Conservation (phyloP, 37 sponge, comb jelly and placozoan genomes). For the Diacarnus erythraeanus region DNA sequence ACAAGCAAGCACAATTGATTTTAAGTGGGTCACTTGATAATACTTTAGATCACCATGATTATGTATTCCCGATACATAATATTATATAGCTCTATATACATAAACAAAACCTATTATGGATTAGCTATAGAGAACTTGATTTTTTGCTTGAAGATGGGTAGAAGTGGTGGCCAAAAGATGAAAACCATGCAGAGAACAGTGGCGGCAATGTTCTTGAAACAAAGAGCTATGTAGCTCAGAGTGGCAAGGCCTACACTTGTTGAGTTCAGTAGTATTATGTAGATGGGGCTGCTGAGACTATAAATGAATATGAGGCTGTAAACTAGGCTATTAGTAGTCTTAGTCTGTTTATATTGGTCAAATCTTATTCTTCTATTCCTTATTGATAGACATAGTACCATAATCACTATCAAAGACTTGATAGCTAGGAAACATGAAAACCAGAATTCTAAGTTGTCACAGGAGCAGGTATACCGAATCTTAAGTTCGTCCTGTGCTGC, state of each 20-base stretch:
- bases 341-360: neutral
- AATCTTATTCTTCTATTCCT: neutral
- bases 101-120: no score
- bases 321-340: neutral
- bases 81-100: no score
- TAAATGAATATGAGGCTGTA: neutral
- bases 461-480: neutral
- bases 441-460: neutral
- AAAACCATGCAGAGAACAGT: neutral
- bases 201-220: neutral
- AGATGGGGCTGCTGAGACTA: neutral
- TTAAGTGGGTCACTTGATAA: no score
- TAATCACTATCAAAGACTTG: neutral
- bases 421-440: neutral
- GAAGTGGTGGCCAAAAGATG: slow-evolving; percentile 2
- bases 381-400: slow-evolving; percentile 7
- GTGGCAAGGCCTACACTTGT: neutral
- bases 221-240: neutral
- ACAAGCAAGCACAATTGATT: no score
- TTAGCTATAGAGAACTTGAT: no score
- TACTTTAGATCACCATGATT: no score
- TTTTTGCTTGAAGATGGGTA: neutral
- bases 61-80: no score
- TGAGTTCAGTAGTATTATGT: neutral
- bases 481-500: neutral